Evolutionary conservation across 2,888 invertebrate genomes (phyloP), one percentile per base, ranked within the genome.

Genomic region (Sthenelais limicola): DNA sequence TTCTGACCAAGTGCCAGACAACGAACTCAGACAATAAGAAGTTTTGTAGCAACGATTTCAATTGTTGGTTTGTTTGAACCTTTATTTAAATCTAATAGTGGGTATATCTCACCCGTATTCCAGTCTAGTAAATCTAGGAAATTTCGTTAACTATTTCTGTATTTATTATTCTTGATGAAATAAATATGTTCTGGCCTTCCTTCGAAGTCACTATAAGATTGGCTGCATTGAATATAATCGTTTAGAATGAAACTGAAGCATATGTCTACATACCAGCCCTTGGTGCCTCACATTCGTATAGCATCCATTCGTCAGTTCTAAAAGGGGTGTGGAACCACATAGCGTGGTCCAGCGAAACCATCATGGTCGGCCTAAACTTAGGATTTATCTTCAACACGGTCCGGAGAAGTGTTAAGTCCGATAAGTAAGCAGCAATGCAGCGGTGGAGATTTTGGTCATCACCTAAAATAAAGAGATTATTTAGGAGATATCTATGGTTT

Each of bases 321-420:
- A 88, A 88, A 52, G 82, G 80, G 7, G 84, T 82, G 79, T 89
- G 89, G 79, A 89, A 88, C 88, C 88, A 89, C 75, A 89, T 83
- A 35, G 85, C 83, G 76, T 89, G 89, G 74, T 89, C 89, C 49
- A 89, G 79, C 0, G 88, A 88, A 3, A 86, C 80, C 0, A 80
- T 74, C 77, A 79, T 78, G 21, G 28, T 43, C 5, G 67, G 62
- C 32, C 69, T 66, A 43, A 80, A 78, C 0, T 82, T 79, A 0
- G 77, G 73, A 33, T 81, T 81, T 7, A 85, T 82, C n/a, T 82
- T 76, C 30, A 84, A 56, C 0, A 86, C 80, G 0, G 86, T 82
- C 7, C 82, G 82, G 4, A 88, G 80, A 15, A 88, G 76, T 3
- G 82, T 77, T 28, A 80, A 77, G 77, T 89, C 89, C 0, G 87